Evolutionary conservation across 2,113 vertebrate genomes (phyloP), one percentile per base, ranked within the genome.

Genomic region (Takifugu flavidus): DNA sequence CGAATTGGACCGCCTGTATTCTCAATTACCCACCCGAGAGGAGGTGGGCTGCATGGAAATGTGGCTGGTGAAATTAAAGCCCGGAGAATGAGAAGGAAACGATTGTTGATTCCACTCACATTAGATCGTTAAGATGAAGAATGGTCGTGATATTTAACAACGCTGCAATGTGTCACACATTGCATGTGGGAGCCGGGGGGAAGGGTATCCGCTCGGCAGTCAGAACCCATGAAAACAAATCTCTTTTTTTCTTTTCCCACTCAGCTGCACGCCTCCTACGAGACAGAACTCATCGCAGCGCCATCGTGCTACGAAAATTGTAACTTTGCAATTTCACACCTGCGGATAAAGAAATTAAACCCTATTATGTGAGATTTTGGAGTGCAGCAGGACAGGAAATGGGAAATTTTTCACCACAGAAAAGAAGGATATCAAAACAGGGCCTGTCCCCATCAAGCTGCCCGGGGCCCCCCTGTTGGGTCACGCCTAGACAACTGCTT

Each of bases 91-190:
- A 80, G 68, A 78, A 67, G 70, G 63, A 82, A 75, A 65, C 65
- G 70, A 82, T 74, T 87, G 78, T 80, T 80, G 79, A 75, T 87
- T 75, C 78, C 10, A 43, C 63, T 83, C 79, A 84, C 78, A 63
- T 53, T 65, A 51, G 77, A 75, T 84, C 88, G 88, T 88, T 90
- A 88, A 75, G 78, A 88, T 90, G 87, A 90, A 59, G 67, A 82
- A 90, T 89, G 78, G 79, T 64, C 74, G 74, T 89, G 87, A 82
- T 89, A 91, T 90, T 90, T 89, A 88, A 87, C 82, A 74, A 82
- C 51, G 65, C 70, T 8, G 65, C 70, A 68, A 80, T 67, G 77
- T 85, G 82, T 78, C 77, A 78, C 5, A 82, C 77, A 79, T 83
- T 10, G 31, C 8, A 10, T 1, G 34, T 10, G 8, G 34, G 57